A percentile compares a stretch with the other conserved stretches of the same genome.
These are phyloP conservation scores for Tenthredo distinguenda DNA, from an alignment of 2,888 invertebrate species.

Conservation along the genomic window DNA sequence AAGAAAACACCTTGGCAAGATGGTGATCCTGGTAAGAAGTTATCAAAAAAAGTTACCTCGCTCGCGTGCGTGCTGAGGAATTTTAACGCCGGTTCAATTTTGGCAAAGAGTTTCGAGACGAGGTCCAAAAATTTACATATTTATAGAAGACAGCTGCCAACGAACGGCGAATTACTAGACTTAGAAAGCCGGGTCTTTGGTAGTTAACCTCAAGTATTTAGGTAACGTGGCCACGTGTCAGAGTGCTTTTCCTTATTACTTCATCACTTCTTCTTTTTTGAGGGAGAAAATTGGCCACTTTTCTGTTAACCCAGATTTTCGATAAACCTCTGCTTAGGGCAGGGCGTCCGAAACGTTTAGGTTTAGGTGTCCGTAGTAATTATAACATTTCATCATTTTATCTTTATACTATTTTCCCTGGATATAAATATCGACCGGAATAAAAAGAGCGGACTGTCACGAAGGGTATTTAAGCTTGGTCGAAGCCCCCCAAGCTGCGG, in stretches of 20 bases:
- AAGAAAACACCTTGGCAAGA: background rate
- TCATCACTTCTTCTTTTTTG: background rate
- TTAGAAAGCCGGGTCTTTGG: background rate
- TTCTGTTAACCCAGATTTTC: background rate
- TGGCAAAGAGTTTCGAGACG: background rate
- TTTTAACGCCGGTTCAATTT: background rate
- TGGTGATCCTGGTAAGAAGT: background rate
- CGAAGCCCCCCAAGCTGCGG: background rate
- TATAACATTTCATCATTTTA: background rate
- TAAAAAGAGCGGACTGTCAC: constrained; percentile 14
- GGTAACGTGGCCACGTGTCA: constrained; percentile 17
- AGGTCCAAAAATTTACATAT: constrained; percentile 28
- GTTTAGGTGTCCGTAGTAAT: background rate
- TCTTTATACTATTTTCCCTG: background rate
- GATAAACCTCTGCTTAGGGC: background rate
- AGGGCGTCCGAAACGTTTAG: background rate
- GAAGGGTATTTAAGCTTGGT: constrained; percentile 16
- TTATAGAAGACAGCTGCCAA: constrained; percentile 2
- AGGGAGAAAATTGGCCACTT: background rate
- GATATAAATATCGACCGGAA: background rate
- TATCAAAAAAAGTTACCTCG: background rate
- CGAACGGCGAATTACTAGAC: constrained; percentile 13
- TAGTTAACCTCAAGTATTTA: constrained; percentile 1
- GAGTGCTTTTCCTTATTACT: background rate
- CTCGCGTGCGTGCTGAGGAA: background rate